Evolutionary conservation across 2,797 vertebrate species (phyloP), one percentile per base, ranked within the genome.

Genomic region (Alcedo atthis): DNA sequence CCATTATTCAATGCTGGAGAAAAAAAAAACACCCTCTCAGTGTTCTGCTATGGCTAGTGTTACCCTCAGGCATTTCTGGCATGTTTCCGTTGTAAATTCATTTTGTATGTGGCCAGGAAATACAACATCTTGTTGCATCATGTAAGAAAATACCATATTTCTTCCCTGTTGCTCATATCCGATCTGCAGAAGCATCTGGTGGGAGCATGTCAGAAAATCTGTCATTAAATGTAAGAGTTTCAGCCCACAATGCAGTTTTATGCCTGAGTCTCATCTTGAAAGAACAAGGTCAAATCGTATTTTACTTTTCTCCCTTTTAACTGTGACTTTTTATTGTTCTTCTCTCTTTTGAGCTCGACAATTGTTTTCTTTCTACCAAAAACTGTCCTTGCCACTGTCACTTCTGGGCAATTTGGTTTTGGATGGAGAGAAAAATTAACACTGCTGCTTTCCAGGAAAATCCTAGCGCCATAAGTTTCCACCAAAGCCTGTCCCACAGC

Each of bases 71-170:
- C 95, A 96, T 95, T 96, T 94, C 90, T 93, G 95, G 94, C 88
- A 94, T 96, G 75, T 93, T 97, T 97, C 94, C 6, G 16, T 93
- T 97, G 88, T 96, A 97, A 97, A 97, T 97, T 95, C 91, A 87
- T 96, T 97, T 97, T 97, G 92, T 94, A 97, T 87, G 90, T 97
- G 97, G 94, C 96, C 95, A 96, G 95, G 91, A 96, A 97, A 93
- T 93, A 97, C 78, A 97, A 97, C 96, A 97, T 97, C 97, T 97
- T 97, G 94, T 97, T 98, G 96, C 91, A 97, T 97, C 96, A 96
- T 96, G 91, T 94, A 97, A 96, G 94, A 97, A 88, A 94, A 92
- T 70, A 93, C 91, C 85, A 62, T 96, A 94, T 96, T 97, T 97
- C 96, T 97, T 97, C 85, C 81, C 88, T 95, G 64, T 95, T 95